These are phyloP conservation scores for Pygathrix nemaeus DNA, from an alignment of 2,113 vertebrate species.

Conservation along the genomic window DNA sequence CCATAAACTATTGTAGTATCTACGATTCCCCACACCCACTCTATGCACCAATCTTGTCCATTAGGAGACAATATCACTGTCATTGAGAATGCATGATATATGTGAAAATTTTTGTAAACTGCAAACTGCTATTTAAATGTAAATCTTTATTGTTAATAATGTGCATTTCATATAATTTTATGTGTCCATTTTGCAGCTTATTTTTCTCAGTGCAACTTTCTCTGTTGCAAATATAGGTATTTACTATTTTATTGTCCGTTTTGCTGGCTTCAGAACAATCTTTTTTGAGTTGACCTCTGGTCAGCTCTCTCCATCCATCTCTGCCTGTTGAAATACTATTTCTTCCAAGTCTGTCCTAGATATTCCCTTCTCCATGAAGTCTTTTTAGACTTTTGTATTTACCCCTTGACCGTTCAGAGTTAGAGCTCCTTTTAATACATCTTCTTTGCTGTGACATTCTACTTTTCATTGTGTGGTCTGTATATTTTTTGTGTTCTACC, in stretches of 20 bases:
- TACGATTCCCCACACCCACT: background rate
- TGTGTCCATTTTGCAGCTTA: background rate
- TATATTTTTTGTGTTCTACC: background rate
- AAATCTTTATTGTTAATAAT: slow-evolving; percentile 35
- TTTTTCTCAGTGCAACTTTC: background rate
- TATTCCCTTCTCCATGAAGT: background rate
- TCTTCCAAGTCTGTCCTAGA: background rate
- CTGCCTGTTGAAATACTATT: background rate
- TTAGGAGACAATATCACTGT: background rate
- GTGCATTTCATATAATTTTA: background rate
- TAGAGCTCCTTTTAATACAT: background rate
- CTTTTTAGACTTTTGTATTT: background rate
- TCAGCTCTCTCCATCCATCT: background rate
- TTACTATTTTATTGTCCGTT: background rate
- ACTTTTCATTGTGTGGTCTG: background rate
- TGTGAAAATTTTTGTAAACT: slow-evolving; percentile 1
- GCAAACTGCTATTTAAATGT: slow-evolving; percentile 12
- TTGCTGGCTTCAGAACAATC: background rate
- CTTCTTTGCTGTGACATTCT: background rate
- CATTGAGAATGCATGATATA: background rate
- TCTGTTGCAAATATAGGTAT: background rate
- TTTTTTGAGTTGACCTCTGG: background rate
- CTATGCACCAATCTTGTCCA: background rate
- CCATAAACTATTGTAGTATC: background rate
- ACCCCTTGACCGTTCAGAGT: background rate